phyloP scores from a whole-genome alignment of 2,113 vertebrate genomes.

The Dipodomys spectabilis region DNA sequence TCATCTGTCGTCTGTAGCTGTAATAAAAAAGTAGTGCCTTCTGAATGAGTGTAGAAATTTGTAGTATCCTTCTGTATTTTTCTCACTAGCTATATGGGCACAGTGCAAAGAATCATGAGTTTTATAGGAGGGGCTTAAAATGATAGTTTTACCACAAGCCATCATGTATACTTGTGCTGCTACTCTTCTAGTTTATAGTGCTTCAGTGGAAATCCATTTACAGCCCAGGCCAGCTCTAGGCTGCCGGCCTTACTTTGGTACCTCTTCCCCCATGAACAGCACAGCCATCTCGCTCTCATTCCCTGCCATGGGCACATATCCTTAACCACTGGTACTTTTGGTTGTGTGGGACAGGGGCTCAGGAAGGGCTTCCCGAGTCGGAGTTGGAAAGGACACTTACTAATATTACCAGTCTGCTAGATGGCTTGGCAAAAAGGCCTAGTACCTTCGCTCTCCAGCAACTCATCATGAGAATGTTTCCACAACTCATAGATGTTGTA shows the following conservation, averaged over 20 bases:
- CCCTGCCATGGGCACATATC: neutral
- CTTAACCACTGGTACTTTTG: neutral
- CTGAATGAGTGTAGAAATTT: neutral
- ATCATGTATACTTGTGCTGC: neutral
- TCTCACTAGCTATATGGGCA: neutral
- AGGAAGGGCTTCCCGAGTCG: neutral
- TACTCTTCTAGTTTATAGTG: neutral
- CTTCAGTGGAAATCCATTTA: neutral
- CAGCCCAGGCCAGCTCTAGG: neutral
- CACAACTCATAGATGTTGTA: neutral
- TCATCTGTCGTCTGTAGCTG: neutral
- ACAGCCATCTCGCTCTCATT: no score
- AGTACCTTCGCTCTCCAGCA: neutral
- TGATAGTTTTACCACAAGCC: neutral
- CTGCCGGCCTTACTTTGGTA: neutral
- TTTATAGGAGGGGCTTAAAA: neutral
- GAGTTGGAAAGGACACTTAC: neutral
- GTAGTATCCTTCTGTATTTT: neutral
- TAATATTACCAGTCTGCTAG: slow-evolving; percentile 6
- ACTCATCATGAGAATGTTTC: neutral
- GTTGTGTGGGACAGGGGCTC: neutral
- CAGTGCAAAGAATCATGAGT: neutral
- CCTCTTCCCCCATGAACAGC: neutral
- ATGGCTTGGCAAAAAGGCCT: neutral
- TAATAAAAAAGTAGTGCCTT: neutral